Evolutionary conservation across 2,797 vertebrate genomes (phyloP).

Genomic region (Parauchenoglanis punctatus): DNA sequence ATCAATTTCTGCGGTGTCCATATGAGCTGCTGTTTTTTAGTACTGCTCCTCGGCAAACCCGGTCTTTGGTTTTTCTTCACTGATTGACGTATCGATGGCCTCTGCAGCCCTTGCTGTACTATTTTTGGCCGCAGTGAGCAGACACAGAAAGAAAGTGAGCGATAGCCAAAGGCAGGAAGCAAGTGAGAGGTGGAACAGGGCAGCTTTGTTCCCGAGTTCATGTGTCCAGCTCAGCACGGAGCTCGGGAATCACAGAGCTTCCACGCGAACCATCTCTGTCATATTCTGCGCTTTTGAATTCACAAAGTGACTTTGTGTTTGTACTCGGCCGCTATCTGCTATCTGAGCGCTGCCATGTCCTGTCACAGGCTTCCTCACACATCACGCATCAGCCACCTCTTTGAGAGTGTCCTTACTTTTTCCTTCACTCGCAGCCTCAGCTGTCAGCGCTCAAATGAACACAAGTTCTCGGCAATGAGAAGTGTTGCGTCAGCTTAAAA

Average conservation of each 20-base stretch:
- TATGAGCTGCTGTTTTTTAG: neutral
- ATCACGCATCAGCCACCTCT: constrained; percentile 46
- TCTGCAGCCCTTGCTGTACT: constrained; percentile 52
- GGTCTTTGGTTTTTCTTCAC: constrained; percentile 65
- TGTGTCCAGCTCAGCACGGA: constrained; percentile 15
- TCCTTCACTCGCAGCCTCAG: constrained; percentile 39
- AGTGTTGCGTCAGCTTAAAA: constrained; percentile 53
- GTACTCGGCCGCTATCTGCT: constrained; percentile 38
- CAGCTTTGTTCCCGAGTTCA: constrained; percentile 51
- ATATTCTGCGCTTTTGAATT: constrained; percentile 43
- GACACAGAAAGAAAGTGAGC: constrained; percentile 53
- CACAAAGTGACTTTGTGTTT: constrained; percentile 57
- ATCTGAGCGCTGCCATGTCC: constrained; percentile 49
- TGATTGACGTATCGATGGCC: constrained; percentile 54
- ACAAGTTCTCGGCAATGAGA: constrained; percentile 28
- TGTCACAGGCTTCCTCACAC: constrained; percentile 49
- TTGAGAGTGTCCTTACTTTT: constrained; percentile 55
- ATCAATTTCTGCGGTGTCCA: constrained; percentile 16
- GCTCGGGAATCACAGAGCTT: constrained; percentile 47
- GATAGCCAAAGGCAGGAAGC: constrained; percentile 47
- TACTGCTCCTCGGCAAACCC: constrained; percentile 61
- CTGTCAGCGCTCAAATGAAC: constrained; percentile 45
- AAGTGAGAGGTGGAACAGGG: constrained; percentile 34
- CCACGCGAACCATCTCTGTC: constrained; percentile 40
- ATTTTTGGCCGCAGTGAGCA: constrained; percentile 64